Evolutionary conservation across 2,797 vertebrate species (phyloP).

Genomic region (Mormyrops boulengeri): DNA sequence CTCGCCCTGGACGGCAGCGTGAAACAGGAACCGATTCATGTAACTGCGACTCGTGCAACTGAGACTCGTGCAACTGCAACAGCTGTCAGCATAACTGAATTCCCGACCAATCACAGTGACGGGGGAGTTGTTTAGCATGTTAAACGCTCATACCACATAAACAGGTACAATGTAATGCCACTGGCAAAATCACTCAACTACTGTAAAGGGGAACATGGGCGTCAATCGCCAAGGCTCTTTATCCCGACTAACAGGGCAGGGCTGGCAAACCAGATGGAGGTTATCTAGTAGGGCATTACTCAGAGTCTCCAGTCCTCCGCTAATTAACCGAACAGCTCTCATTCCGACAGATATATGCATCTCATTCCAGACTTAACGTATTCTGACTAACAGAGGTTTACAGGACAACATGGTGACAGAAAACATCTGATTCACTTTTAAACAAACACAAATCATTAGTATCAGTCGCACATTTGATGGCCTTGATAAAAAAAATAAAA

Average conservation of each 20-base stretch:
- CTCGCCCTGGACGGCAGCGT: neutral
- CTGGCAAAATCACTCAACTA: neutral
- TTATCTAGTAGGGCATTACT: neutral
- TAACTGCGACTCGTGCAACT: too few species aligned
- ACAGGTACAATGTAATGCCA: neutral
- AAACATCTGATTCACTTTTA: conserved; percentile 4
- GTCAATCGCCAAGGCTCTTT: neutral
- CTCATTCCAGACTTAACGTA: neutral
- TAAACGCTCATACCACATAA: neutral
- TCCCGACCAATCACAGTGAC: neutral
- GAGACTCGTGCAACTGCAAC: neutral
- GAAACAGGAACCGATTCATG: neutral
- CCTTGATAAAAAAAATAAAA: neutral
- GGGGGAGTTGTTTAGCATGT: neutral
- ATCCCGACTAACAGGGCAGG: neutral
- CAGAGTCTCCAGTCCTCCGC: neutral
- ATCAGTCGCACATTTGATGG: neutral
- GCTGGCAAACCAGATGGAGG: neutral
- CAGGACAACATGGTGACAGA: neutral
- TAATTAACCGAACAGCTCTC: neutral
- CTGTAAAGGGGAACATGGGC: neutral
- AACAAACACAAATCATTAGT: neutral
- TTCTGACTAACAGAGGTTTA: neutral
- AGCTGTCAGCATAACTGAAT: neutral
- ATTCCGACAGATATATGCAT: neutral